Evolutionary conservation across 2,797 vertebrate genomes (phyloP).

Genomic region (Hoplostethus atlanticus): DNA sequence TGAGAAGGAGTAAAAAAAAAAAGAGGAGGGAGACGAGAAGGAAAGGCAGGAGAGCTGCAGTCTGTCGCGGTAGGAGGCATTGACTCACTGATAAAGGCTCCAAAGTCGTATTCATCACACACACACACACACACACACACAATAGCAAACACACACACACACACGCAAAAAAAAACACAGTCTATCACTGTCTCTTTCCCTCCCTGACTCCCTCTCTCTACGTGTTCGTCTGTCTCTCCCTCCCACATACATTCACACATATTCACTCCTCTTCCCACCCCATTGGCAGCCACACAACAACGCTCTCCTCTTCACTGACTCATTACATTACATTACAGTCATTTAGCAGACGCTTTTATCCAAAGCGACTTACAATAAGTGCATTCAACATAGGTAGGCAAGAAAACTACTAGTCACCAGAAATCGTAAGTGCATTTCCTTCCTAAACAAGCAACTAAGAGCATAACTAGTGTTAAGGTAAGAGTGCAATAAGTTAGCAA

Average conservation of each 20-base stretch:
- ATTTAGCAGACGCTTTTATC: too few species aligned
- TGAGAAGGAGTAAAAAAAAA: conserved; percentile 3
- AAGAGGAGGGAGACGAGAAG: background rate
- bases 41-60: conserved; percentile 16
- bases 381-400: too few species aligned
- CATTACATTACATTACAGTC: too few species aligned
- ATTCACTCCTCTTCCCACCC: background rate
- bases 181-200: background rate
- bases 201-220: background rate
- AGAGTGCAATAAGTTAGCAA: too few species aligned
- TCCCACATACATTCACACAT: background rate
- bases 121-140: conserved; percentile 11
- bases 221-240: background rate
- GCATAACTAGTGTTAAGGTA: too few species aligned
- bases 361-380: too few species aligned
- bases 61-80: conserved; percentile 38
- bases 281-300: background rate
- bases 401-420: too few species aligned
- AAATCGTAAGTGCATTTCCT: too few species aligned
- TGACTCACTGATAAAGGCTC: conserved; percentile 31
- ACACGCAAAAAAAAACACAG: background rate
- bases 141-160: conserved; percentile 8
- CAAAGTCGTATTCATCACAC: conserved; percentile 16
- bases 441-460: too few species aligned
- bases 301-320: background rate